A percentile compares a stretch with the other conserved stretches of the same genome.
phyloP scores from a whole-genome alignment of 2,113 vertebrate genomes.

The Lampris megalopsis region DNA sequence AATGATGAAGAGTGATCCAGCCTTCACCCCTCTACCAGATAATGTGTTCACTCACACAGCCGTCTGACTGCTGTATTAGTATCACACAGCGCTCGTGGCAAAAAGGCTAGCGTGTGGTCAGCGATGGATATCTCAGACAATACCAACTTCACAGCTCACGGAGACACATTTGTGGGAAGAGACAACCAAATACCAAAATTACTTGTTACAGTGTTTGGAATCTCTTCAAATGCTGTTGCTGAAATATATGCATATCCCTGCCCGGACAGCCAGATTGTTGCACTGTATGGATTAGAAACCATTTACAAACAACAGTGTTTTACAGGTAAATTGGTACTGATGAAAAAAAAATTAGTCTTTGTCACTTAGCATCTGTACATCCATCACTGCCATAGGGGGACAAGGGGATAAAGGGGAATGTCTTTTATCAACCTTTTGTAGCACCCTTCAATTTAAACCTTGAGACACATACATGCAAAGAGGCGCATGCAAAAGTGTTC shows the following conservation, averaged over 20 bases:
- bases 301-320: not conserved
- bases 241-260: conserved; percentile 3
- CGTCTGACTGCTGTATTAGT: conserved; percentile 5
- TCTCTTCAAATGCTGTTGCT: conserved; percentile 3
- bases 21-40: conserved; percentile 28
- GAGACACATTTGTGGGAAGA: not conserved
- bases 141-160: not conserved
- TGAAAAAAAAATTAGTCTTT: conserved; percentile 32
- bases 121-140: not conserved
- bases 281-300: conserved; percentile 10
- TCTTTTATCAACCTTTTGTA: conserved; percentile 67
- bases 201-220: conserved; percentile 1
- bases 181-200: not conserved
- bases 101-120: conserved; percentile 8
- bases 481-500: conserved; percentile 54
- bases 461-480: conserved; percentile 54
- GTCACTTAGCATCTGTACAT: conserved; percentile 61
- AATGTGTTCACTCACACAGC: conserved; percentile 1
- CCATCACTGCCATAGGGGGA: conserved; percentile 69
- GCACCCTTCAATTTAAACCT: conserved; percentile 46
- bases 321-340: conserved; percentile 28
- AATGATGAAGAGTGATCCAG: not conserved
- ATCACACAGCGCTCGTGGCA: conserved; percentile 14
- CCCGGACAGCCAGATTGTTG: conserved; percentile 22
- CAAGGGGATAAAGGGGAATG: conserved; percentile 19